phyloP scores from a whole-genome alignment of 92 coral and sea anemone genomes.

The Epizoanthus fatuus region DNA sequence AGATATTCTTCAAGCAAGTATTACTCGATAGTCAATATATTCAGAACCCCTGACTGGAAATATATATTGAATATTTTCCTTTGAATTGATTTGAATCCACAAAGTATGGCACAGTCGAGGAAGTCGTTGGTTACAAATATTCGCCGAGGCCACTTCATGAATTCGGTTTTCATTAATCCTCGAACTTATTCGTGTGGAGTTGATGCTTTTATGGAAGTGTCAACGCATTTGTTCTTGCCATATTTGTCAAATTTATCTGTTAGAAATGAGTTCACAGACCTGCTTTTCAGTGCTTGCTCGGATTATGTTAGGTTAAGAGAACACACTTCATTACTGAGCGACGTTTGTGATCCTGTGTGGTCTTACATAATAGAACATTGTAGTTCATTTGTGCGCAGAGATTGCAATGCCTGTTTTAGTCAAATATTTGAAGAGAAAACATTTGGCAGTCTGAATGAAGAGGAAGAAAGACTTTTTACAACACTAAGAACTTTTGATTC shows the following conservation, averaged over 20 bases:
- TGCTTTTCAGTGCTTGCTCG: conserved; percentile 45
- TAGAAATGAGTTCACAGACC: conserved; percentile 52
- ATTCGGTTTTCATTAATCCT: conserved; percentile 24
- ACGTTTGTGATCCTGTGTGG: conserved; percentile 38
- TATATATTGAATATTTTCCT: too few species aligned
- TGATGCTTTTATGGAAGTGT: conserved; percentile 59
- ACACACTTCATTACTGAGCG: conserved; percentile 33
- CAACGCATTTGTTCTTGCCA: conserved; percentile 47
- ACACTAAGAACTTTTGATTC: too few species aligned
- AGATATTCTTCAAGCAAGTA: too few species aligned
- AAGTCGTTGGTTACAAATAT: neutral
- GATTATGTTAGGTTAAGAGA: conserved; percentile 13
- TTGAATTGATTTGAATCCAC: too few species aligned
- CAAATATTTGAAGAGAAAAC: conserved; percentile 29
- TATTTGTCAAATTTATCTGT: conserved; percentile 37
- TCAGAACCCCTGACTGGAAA: too few species aligned
- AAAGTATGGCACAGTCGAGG: neutral
- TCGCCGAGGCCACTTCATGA: neutral
- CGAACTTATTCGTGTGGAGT: conserved; percentile 53
- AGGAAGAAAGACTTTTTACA: conserved; percentile 27
- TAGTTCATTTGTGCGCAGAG: conserved; percentile 15
- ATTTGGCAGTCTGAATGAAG: conserved; percentile 24
- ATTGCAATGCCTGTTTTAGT: conserved; percentile 30
- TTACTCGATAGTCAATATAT: too few species aligned
- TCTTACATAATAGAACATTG: conserved; percentile 16